These are phyloP conservation scores for Eremophila alpestris DNA, from an alignment of 2,797 vertebrate species.

Conservation along the genomic window DNA sequence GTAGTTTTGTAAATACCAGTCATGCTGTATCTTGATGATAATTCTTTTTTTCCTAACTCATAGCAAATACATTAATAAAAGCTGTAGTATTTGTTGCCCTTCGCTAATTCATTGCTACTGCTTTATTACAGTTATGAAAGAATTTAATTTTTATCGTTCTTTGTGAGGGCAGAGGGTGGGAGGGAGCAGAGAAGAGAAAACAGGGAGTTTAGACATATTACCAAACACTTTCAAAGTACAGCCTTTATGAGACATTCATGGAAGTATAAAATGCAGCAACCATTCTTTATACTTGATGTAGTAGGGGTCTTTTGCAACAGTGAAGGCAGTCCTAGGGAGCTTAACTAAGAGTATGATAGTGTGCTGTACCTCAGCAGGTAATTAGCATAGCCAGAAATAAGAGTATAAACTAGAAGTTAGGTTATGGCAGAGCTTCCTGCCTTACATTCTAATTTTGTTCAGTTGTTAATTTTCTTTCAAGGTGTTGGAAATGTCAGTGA, in stretches of 20 bases:
- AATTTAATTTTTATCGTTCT: background rate
- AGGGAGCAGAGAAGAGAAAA: background rate
- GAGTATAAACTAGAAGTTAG: background rate
- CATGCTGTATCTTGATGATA: background rate
- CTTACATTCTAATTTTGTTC: background rate
- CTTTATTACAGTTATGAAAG: background rate
- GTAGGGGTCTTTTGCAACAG: accelerated
- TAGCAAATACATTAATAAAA: background rate
- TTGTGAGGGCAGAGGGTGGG: background rate
- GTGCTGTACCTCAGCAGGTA: background rate
- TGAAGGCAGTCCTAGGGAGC: background rate
- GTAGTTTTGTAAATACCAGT: background rate
- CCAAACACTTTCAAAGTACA: background rate
- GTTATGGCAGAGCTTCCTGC: background rate
- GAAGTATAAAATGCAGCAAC: background rate
- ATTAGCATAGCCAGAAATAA: background rate
- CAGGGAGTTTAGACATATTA: background rate
- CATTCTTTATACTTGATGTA: background rate
- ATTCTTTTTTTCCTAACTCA: background rate
- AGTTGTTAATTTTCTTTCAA: background rate
- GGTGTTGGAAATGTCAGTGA: background rate
- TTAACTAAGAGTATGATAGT: accelerated
- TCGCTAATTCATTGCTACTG: background rate
- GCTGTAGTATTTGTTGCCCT: background rate
- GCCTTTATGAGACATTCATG: background rate